A percentile compares a stretch with the other conserved stretches of the same genome.
phyloP scores from a whole-genome alignment of 2,797 vertebrate species.

The Myoxocephalus aenaeus region DNA sequence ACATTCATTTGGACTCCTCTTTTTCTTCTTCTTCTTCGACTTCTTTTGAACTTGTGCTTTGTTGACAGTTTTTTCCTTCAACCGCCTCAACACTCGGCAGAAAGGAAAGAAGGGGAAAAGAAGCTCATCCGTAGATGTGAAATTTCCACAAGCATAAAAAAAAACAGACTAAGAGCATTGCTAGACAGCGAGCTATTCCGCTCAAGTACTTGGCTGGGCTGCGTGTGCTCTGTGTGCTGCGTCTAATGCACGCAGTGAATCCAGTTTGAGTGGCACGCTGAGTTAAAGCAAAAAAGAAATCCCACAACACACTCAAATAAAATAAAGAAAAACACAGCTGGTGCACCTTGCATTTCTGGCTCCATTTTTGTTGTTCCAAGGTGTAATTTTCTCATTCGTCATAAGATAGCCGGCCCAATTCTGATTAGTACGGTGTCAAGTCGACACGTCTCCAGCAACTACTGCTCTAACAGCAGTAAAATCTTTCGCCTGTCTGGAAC shows the following conservation, averaged over 20 bases:
- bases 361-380: conserved; percentile 51
- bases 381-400: conserved; percentile 66
- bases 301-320: conserved; percentile 8
- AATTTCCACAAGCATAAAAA: conserved; percentile 34
- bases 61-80: conserved; percentile 11
- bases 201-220: conserved; percentile 12
- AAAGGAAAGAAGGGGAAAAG: not conserved
- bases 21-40: not conserved
- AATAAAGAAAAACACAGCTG: conserved; percentile 11
- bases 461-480: conserved; percentile 52
- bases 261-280: conserved; percentile 32
- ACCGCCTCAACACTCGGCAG: conserved; percentile 3
- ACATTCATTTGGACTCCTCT: conserved; percentile 11
- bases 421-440: conserved; percentile 31
- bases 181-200: conserved; percentile 14
- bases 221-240: not conserved
- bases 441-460: conserved; percentile 38
- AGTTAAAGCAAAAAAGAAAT: conserved; percentile 35
- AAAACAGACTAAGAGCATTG: conserved; percentile 25
- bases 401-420: conserved; percentile 43
- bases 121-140: conserved; percentile 11
- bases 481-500: conserved; percentile 54
- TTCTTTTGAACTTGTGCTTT: conserved; percentile 15
- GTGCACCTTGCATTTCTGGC: conserved; percentile 27
- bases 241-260: conserved; percentile 33